These are phyloP conservation scores for Alca torda DNA, from an alignment of 2,797 vertebrate species.

Conservation along the genomic window DNA sequence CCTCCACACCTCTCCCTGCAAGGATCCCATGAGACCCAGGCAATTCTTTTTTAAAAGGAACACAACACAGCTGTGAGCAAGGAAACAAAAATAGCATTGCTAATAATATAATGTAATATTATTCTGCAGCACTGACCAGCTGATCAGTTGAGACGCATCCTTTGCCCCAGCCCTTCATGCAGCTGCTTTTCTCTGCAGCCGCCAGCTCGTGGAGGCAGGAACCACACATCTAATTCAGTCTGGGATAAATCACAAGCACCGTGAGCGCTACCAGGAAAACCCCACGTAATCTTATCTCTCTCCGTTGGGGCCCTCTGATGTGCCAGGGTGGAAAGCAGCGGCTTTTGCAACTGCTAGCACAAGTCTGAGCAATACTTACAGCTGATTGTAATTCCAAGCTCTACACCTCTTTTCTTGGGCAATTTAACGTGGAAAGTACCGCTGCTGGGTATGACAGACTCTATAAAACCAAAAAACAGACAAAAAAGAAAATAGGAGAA, in stretches of 20 bases:
- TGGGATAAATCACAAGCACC: not conserved
- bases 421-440: slow-evolving; percentile 98
- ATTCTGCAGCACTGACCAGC: not conserved
- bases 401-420: slow-evolving; percentile 94
- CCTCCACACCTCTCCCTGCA: not conserved
- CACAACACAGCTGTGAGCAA: not conserved
- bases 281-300: not conserved
- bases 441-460: slow-evolving; percentile 96
- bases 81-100: not conserved
- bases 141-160: not conserved
- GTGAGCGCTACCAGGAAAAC: not conserved
- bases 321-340: not conserved
- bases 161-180: not conserved
- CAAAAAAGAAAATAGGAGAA: not conserved
- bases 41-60: not conserved
- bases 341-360: not conserved
- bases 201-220: not conserved
- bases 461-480: slow-evolving; percentile 72
- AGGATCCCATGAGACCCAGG: not conserved
- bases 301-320: not conserved
- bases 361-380: slow-evolving; percentile 80
- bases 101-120: not conserved
- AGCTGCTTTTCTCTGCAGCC: not conserved
- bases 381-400: slow-evolving; percentile 96
- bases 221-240: not conserved